Base-by-base conservation (phyloP, 2,888 invertebrate species). In the Sarcophaga caerulescens region DNA sequence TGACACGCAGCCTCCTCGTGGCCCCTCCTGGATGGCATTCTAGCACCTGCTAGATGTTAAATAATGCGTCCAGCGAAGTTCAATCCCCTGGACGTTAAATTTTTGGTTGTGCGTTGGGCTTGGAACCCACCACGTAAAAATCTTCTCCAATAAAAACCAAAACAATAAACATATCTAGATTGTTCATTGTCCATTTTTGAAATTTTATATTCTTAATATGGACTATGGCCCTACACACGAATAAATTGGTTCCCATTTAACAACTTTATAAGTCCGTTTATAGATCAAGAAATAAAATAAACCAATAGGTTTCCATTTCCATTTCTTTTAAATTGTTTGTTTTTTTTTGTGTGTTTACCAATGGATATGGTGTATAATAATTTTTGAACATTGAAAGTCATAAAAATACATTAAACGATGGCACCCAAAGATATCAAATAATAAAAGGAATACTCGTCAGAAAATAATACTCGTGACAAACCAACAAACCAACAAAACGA, bases 381-480 rank as follows among this genome's bases (percentile, higher is more conserved):
- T 85, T 77, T 17, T 76, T 60, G 19, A 76, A 71, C 74, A 85
- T 83, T 66, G 83, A 83, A 81, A 86, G 78, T 81, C 86, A 84
- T 86, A 78, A 84, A 86, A 80, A 89, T 88, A 88, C 90, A 90
- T 90, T 90, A 89, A 91, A 91, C 89, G 90, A 91, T 91, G 90
- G 89, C 89, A 90, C 85, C 90, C 91, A 90, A 90, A 89, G 90
- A 91, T 90, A 91, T 90, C 90, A 90, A 91, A 91, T 90, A 83
- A 77, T 76, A 85, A 81, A 85, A 35, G 35, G 35, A 35, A 35
- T 35, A 83, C 73, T 80, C 73, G 47, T 80, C 80, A 68, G 2
- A 35, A 66, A 82, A 52, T 12, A 73, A 71, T 52, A 52, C 35
- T 10, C 35, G 35, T 35, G 35, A 35, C 35, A 19, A 75, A 65